Conservation (phyloP, 2,888 invertebrate genomes). For the Andrena trimmerana region DNA sequence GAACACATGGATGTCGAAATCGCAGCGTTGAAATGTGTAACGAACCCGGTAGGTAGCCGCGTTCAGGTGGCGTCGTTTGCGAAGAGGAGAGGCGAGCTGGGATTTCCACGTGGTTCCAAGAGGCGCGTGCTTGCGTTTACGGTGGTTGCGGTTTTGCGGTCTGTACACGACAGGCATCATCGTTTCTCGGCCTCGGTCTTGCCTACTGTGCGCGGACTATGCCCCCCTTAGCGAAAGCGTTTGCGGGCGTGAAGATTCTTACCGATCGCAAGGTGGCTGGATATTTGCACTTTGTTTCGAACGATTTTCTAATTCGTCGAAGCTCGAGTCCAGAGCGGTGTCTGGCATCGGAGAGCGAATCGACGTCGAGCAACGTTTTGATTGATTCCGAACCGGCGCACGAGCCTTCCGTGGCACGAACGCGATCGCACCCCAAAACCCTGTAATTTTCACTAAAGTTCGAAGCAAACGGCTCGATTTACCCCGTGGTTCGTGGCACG, state of each 20-base stretch:
- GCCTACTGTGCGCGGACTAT: conserved; percentile 47
- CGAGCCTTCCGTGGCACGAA: neutral
- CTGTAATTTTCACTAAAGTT: conserved; percentile 27
- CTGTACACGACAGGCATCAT: conserved; percentile 50
- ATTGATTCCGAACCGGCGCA: neutral
- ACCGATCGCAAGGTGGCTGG: neutral
- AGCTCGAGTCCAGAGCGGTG: no score
- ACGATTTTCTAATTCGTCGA: neutral
- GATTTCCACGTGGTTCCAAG: conserved; percentile 61
- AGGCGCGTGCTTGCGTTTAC: conserved; percentile 74
- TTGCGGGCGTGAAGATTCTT: conserved; percentile 8
- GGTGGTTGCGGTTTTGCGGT: conserved; percentile 75
- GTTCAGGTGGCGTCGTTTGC: neutral
- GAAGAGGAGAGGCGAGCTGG: conserved; percentile 12
- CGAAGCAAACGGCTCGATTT: conserved; percentile 3
- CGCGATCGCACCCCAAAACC: conserved; percentile 5
- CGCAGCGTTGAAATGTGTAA: conserved; percentile 6
- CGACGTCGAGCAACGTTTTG: neutral
- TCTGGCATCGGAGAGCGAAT: neutral
- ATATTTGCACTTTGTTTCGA: neutral
- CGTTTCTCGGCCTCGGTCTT: conserved; percentile 45
- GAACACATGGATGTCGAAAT: neutral
- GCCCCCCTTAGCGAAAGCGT: conserved; percentile 24
- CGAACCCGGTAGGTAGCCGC: conserved; percentile 7
- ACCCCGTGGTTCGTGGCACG: conserved; percentile 14